A percentile compares a stretch with the other conserved stretches of the same genome.
These are phyloP conservation scores for Pollimyrus isidori DNA, from an alignment of 2,113 vertebrate genomes.

Conservation along the genomic window DNA sequence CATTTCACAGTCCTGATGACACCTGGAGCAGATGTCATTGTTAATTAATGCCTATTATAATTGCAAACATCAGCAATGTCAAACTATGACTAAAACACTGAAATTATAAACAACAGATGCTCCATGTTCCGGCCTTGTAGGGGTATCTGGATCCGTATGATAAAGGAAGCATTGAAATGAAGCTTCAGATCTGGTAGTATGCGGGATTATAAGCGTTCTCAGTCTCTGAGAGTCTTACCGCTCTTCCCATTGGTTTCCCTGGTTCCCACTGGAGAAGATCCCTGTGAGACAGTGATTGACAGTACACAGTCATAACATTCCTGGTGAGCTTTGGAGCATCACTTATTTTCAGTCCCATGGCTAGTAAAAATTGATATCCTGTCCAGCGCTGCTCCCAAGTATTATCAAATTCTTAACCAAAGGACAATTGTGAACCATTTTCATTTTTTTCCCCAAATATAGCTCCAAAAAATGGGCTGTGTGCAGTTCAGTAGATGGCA, in stretches of 20 bases:
- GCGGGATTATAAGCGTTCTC: not conserved
- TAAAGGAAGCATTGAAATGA: not conserved
- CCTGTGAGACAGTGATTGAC: not conserved
- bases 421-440: not conserved
- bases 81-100: not conserved
- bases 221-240: not conserved
- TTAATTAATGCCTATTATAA: conserved; percentile 10
- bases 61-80: not conserved
- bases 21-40: not conserved
- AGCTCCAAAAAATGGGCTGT: not conserved
- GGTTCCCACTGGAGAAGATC: not conserved
- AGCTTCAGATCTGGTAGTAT: not conserved
- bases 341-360: not conserved
- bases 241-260: not conserved
- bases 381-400: not conserved
- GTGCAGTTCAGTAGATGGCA: not conserved
- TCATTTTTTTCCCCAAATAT: not conserved
- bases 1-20: not conserved
- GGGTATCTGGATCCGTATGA: not conserved
- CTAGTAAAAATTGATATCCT: not conserved
- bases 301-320: not conserved
- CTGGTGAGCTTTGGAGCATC: not conserved
- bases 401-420: not conserved
- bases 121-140: not conserved
- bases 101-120: conserved; percentile 1